Conservation (phyloP, 1,140 invertebrate genomes). For the Uloborus diversus region DNA sequence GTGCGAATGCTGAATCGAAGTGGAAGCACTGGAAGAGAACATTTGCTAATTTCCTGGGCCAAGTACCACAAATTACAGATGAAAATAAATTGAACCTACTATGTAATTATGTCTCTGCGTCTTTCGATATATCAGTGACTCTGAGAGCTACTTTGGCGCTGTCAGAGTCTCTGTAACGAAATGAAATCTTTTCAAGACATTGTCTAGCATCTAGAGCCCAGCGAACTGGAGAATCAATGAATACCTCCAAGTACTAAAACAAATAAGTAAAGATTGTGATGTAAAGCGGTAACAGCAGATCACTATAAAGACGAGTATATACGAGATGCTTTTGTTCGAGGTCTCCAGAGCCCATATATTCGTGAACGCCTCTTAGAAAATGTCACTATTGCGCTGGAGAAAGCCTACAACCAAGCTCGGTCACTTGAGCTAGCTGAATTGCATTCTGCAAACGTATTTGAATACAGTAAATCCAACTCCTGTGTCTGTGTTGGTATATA, state of each 20-base stretch:
- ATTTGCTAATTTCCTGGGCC: background rate
- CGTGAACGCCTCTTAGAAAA: slow-evolving; percentile 45
- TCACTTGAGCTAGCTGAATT: slow-evolving; percentile 23
- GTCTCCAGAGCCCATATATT: slow-evolving; percentile 19
- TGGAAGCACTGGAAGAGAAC: slow-evolving; percentile 19
- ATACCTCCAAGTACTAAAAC: slow-evolving; percentile 35
- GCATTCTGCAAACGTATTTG: slow-evolving; percentile 5
- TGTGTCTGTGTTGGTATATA: background rate
- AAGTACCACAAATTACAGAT: background rate
- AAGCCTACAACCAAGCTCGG: slow-evolving; percentile 32
- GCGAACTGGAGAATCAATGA: slow-evolving; percentile 34
- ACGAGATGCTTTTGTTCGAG: slow-evolving; percentile 46
- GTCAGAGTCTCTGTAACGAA: slow-evolving; percentile 33
- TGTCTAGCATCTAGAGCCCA: slow-evolving; percentile 27
- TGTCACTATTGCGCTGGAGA: slow-evolving; percentile 8
- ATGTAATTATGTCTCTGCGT: slow-evolving; percentile 45
- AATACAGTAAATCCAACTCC: background rate
- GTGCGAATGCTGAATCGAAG: background rate
- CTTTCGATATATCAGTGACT: slow-evolving; percentile 23
- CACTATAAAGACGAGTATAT: slow-evolving; percentile 48
- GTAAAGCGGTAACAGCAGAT: slow-evolving; percentile 30
- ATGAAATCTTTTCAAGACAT: slow-evolving; percentile 49
- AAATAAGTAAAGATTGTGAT: slow-evolving; percentile 53
- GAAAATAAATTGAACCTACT: slow-evolving; percentile 41
- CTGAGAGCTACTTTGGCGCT: slow-evolving; percentile 1